Evolutionary conservation across 2,797 vertebrate species (phyloP).

Genomic region (Balearica regulorum): DNA sequence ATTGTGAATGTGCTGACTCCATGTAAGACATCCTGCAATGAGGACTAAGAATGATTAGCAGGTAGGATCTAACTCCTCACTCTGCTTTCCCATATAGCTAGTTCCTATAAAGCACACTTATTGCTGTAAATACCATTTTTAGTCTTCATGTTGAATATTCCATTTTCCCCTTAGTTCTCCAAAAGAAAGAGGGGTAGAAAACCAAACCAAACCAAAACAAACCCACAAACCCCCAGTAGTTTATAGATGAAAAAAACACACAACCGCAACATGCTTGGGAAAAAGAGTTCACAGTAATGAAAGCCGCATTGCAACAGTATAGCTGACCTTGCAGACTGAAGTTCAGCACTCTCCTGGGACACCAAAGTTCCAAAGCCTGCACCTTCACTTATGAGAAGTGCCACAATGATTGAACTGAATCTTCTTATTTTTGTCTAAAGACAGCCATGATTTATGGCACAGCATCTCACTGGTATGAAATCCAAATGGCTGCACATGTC

Average conservation of each 20-base stretch:
- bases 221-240: background rate
- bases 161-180: background rate
- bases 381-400: background rate
- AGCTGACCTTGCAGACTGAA: background rate
- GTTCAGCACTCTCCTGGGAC: background rate
- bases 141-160: background rate
- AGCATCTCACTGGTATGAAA: background rate
- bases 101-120: background rate
- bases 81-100: background rate
- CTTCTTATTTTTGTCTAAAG: background rate
- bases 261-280: background rate
- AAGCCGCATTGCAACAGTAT: background rate
- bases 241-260: background rate
- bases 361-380: background rate
- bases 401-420: background rate
- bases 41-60: background rate
- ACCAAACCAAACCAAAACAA: background rate
- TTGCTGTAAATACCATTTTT: background rate
- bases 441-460: background rate
- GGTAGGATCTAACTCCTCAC: background rate
- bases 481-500: background rate
- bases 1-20: background rate
- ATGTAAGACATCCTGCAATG: background rate
- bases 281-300: background rate
- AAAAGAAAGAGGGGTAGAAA: background rate